Evolutionary conservation across 2,888 invertebrate genomes (phyloP).

Genomic region (Xylota sylvarum): DNA sequence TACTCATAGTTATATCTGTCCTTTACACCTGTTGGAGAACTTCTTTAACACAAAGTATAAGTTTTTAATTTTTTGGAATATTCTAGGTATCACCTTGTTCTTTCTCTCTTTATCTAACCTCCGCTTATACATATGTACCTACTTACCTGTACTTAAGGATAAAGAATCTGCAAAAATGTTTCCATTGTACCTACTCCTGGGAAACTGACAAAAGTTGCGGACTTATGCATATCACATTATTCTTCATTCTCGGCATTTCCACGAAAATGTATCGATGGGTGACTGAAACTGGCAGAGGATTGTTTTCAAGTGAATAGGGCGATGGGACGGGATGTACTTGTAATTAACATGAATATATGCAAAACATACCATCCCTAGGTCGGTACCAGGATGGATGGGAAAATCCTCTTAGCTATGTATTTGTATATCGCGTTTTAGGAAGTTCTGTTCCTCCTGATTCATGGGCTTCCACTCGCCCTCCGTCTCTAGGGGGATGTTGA

Average conservation of each 20-base stretch:
- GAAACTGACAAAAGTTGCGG: conserved; percentile 46
- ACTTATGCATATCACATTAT: conserved; percentile 40
- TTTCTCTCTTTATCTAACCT: too few species aligned
- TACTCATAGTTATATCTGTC: too few species aligned
- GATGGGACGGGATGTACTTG: conserved; percentile 1
- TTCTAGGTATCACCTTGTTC: too few species aligned
- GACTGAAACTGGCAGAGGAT: background rate
- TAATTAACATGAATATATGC: conserved; percentile 69
- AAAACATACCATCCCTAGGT: conserved; percentile 37
- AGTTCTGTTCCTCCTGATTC: conserved; percentile 19
- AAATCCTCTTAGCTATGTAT: conserved; percentile 29
- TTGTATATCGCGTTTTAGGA: background rate
- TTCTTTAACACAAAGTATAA: too few species aligned
- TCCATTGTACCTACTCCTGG: conserved; percentile 22
- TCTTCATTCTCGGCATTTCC: conserved; percentile 7
- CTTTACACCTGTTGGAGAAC: too few species aligned
- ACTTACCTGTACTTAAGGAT: too few species aligned
- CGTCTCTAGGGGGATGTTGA: conserved; percentile 16
- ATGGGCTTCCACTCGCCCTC: conserved; percentile 1
- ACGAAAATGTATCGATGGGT: conserved; percentile 34
- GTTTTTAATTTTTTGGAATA: too few species aligned
- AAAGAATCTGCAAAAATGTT: background rate
- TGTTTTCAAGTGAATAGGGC: conserved; percentile 9
- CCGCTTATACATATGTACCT: too few species aligned
- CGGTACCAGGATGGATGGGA: conserved; percentile 27